Conservation (phyloP, 2,888 invertebrate species). For the Acrobeloides nanus region DNA sequence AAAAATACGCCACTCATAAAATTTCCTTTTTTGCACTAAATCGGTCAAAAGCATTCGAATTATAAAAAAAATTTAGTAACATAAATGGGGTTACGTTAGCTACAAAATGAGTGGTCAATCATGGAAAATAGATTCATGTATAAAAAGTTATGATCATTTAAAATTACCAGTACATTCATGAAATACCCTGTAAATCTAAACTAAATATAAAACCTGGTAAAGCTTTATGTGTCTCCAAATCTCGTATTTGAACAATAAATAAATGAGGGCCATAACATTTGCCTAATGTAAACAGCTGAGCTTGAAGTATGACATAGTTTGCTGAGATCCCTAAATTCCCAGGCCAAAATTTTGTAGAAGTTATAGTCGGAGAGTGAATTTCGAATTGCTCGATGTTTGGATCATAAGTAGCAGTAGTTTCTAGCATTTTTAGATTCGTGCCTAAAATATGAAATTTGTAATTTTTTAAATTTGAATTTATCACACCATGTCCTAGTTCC, state of each 20-base stretch:
- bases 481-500: conserved; percentile 4
- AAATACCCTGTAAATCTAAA: neutral
- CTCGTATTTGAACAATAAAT: conserved; percentile 82
- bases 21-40: too few relatives aligned
- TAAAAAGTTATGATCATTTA: neutral
- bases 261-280: conserved; percentile 78
- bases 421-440: conserved; percentile 82
- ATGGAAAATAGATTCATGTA: too few relatives aligned
- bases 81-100: too few relatives aligned
- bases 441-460: too few relatives aligned
- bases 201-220: conserved; percentile 61
- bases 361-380: conserved; percentile 67
- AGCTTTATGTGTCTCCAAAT: conserved; percentile 78
- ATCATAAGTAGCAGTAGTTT: conserved; percentile 88
- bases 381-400: conserved; percentile 74
- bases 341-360: conserved; percentile 85
- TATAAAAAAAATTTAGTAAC: too few relatives aligned
- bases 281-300: conserved; percentile 78
- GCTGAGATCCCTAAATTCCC: conserved; percentile 61
- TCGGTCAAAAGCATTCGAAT: too few relatives aligned
- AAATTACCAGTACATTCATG: neutral
- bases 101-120: too few relatives aligned
- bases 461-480: too few relatives aligned
- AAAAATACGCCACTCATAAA: too few relatives aligned
- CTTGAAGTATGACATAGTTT: conserved; percentile 84